A percentile compares a stretch with the other conserved stretches of the same genome.
Conservation (phyloP, 2,797 vertebrate genomes). For the Enteromius argenteus region DNA sequence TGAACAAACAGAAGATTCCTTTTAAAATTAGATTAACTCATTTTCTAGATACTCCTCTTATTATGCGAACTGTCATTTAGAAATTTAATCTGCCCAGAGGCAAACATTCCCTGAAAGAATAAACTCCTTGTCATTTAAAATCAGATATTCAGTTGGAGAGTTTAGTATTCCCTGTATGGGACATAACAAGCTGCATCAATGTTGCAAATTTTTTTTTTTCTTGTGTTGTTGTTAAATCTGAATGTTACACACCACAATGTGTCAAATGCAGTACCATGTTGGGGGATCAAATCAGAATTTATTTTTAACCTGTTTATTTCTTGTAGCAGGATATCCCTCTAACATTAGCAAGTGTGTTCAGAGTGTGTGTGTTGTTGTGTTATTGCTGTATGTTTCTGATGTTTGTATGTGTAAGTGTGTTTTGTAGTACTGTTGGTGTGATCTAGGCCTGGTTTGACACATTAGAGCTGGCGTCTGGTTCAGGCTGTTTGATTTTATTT, state of each 20-base stretch:
- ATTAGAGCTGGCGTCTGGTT: slow-evolving; percentile 7
- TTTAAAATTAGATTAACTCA: background rate
- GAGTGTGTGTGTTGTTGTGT: slow-evolving; percentile 17
- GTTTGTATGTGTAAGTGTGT: slow-evolving; percentile 35
- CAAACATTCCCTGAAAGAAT: slow-evolving; percentile 15
- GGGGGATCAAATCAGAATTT: background rate
- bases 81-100: background rate
- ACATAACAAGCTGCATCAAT: background rate
- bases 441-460: background rate
- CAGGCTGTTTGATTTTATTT: slow-evolving; percentile 19
- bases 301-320: slow-evolving; percentile 30
- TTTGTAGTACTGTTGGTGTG: slow-evolving; percentile 29
- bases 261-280: background rate
- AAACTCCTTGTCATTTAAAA: slow-evolving; percentile 4
- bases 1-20: background rate
- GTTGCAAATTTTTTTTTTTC: background rate
- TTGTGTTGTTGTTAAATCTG: slow-evolving; percentile 14
- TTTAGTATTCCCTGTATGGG: slow-evolving; percentile 1
- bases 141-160: background rate
- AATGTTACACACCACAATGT: background rate
- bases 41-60: background rate
- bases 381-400: slow-evolving; percentile 39
- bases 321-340: background rate
- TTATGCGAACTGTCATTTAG: background rate
- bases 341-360: slow-evolving; percentile 20